Conservation (phyloP, 1,140 invertebrate species). For the Colletes latitarsis region DNA sequence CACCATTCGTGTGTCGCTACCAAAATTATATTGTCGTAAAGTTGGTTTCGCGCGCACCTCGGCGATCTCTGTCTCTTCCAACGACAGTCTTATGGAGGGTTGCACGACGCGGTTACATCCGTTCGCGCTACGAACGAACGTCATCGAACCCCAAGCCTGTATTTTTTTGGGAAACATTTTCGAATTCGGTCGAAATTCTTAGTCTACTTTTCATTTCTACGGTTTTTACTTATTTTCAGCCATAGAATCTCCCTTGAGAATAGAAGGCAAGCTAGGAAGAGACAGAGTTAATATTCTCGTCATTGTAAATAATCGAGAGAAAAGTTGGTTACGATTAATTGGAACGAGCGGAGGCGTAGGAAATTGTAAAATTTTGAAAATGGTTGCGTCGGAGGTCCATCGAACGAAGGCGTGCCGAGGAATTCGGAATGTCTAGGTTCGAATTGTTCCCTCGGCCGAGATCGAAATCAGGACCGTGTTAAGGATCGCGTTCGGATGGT, state of each 20-base stretch:
- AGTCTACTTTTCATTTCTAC: too few relatives aligned
- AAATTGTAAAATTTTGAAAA: too few relatives aligned
- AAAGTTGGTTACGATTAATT: too few relatives aligned
- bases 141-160: not conserved
- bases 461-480: conserved; percentile 42
- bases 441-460: conserved; percentile 6
- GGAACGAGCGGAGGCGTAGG: too few relatives aligned
- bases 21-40: conserved; percentile 66
- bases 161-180: not conserved
- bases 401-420: not conserved
- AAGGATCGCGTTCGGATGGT: conserved; percentile 25
- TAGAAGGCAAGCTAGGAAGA: too few relatives aligned
- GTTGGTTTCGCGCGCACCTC: conserved; percentile 33
- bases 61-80: not conserved
- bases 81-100: conserved; percentile 12
- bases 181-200: not conserved
- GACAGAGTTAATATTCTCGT: too few relatives aligned
- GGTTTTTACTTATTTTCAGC: too few relatives aligned
- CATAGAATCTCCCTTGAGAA: too few relatives aligned
- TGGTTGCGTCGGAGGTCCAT: not conserved
- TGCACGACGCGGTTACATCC: conserved; percentile 14
- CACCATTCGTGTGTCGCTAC: conserved; percentile 54
- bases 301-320: too few relatives aligned
- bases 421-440: conserved; percentile 24
- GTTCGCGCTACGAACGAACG: conserved; percentile 23